These are phyloP conservation scores for Microhierax caerulescens DNA, from an alignment of 2,797 vertebrate species.

Conservation along the genomic window DNA sequence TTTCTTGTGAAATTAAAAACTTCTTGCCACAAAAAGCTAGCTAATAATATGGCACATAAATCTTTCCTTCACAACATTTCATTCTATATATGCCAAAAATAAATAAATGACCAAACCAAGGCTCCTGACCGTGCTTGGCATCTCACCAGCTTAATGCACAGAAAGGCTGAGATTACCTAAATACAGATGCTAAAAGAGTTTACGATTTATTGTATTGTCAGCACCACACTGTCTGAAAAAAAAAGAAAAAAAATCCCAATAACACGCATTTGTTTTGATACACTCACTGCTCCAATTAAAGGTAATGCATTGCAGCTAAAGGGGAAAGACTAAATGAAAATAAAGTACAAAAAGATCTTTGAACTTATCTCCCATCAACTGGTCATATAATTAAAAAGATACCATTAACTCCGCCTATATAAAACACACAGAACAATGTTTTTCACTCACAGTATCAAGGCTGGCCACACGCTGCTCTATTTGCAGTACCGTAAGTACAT, in stretches of 20 bases:
- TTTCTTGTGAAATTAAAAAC: slow-evolving; percentile 71
- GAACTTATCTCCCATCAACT: not conserved
- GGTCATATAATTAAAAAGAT: not conserved
- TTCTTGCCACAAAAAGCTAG: slow-evolving; percentile 56
- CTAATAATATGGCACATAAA: slow-evolving; percentile 61
- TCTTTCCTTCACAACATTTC: slow-evolving; percentile 44
- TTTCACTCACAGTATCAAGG: slow-evolving; percentile 53
- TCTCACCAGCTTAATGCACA: slow-evolving; percentile 58
- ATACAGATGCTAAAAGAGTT: slow-evolving; percentile 37
- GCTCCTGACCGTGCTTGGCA: slow-evolving; percentile 26
- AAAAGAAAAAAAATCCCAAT: not conserved
- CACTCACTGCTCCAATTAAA: not conserved
- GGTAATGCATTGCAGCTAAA: not conserved
- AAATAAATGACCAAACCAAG: slow-evolving; percentile 41
- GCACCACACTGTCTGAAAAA: not conserved
- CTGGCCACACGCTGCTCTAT: slow-evolving; percentile 18
- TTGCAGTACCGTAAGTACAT: slow-evolving; percentile 64
- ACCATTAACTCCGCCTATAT: slow-evolving; percentile 3
- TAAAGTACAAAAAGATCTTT: not conserved
- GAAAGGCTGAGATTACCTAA: slow-evolving; percentile 42
- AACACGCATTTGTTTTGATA: slow-evolving; percentile 1
- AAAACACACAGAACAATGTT: slow-evolving; percentile 18
- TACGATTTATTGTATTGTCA: slow-evolving; percentile 49
- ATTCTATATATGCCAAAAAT: slow-evolving; percentile 29
- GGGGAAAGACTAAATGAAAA: not conserved